Percentiles rank a stretch among this genome's conserved stretches.
Conservation (phyloP, 2,113 vertebrate genomes). For the Pedetes capensis region DNA sequence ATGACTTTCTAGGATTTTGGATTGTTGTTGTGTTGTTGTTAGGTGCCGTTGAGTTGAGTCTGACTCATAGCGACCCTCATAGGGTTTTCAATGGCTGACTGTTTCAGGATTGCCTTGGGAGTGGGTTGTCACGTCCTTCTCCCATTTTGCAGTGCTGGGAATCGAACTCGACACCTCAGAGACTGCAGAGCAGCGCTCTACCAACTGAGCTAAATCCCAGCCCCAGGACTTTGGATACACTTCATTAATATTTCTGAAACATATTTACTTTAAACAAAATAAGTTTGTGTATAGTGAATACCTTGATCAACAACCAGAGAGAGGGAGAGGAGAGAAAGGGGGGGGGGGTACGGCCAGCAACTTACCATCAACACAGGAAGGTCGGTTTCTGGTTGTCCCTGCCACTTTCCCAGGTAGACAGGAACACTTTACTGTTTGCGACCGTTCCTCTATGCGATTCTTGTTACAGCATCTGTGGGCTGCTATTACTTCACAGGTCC, state of each 20-base stretch:
- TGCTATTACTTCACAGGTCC: constrained; percentile 98
- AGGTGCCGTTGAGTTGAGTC: no score
- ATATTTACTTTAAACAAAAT: not conserved
- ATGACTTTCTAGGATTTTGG: not conserved
- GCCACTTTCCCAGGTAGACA: constrained; percentile 99
- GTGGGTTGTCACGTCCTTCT: no score
- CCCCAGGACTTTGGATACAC: not conserved
- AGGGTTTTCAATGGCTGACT: no score
- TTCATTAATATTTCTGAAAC: not conserved
- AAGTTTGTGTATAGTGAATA: accelerated
- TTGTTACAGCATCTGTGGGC: constrained; percentile 99
- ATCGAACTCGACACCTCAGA: no score
- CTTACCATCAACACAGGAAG: constrained; percentile 98
- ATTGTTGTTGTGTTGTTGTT: no score
- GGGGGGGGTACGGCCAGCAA: no score
- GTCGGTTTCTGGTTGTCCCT: constrained; percentile 98
- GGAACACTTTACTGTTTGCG: constrained; percentile 99
- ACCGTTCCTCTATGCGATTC: constrained; percentile 99
- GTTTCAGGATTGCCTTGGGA: no score
- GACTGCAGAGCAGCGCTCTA: no score
- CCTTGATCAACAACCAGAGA: not conserved
- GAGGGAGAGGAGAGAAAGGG: constrained; percentile 12
- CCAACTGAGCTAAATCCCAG: no score
- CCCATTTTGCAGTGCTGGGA: no score
- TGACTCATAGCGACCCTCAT: no score